Percentiles rank a stretch among this genome's conserved stretches.
These are phyloP conservation scores for Phenacoccus solenopsis DNA, from an alignment of 1,140 invertebrate genomes.

Conservation along the genomic window DNA sequence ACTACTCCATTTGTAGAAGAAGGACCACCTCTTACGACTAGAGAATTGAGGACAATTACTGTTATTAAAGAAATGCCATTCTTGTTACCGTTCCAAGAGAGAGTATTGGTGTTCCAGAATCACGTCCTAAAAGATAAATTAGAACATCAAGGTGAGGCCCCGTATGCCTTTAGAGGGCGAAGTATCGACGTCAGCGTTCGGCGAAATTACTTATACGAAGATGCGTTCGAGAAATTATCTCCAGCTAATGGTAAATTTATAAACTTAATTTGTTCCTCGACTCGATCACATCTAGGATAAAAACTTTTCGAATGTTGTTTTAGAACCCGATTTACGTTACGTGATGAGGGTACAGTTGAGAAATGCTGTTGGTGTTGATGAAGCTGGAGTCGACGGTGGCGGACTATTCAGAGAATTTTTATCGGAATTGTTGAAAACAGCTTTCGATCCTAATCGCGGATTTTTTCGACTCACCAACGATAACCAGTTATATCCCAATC, in stretches of 20 bases:
- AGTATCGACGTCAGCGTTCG: constrained; percentile 68
- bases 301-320: too few species aligned
- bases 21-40: constrained; percentile 72
- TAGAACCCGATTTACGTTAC: constrained; percentile 73
- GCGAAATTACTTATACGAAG: constrained; percentile 89
- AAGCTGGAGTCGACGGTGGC: constrained; percentile 92
- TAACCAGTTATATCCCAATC: constrained; percentile 91
- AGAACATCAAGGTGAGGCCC: constrained; percentile 55
- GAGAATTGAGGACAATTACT: constrained; percentile 73
- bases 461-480: constrained; percentile 86
- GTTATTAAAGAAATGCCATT: constrained; percentile 87
- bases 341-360: constrained; percentile 80
- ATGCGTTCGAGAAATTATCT: constrained; percentile 89
- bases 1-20: constrained; percentile 39
- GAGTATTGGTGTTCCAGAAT: constrained; percentile 74
- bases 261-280: too few species aligned
- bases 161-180: constrained; percentile 59
- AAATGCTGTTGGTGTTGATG: constrained; percentile 77
- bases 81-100: constrained; percentile 75
- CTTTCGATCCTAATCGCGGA: constrained; percentile 92
- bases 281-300: too few species aligned
- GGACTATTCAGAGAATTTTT: constrained; percentile 88
- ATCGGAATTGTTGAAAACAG: constrained; percentile 80
- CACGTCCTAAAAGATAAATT: constrained; percentile 55
- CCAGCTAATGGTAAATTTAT: constrained; percentile 67